These are phyloP conservation scores for Drosophila lini DNA, from an alignment of 1,140 invertebrate genomes.

Conservation along the genomic window DNA sequence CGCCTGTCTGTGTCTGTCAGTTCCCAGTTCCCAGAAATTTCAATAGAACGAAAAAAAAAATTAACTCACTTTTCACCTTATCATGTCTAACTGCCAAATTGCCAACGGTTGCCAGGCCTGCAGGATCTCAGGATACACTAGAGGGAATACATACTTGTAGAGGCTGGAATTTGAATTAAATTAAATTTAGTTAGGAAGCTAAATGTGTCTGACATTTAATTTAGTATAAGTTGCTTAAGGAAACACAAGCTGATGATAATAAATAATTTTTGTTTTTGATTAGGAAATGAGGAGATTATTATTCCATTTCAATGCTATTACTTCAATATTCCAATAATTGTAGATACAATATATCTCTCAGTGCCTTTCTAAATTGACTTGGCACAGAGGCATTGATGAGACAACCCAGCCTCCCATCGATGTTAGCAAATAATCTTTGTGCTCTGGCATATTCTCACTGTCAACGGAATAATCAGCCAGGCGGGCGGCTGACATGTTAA, in stretches of 20 bases:
- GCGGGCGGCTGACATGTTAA: slow-evolving; percentile 69
- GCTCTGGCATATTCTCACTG: slow-evolving; percentile 50
- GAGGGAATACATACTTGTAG: neutral
- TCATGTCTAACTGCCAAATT: slow-evolving; percentile 61
- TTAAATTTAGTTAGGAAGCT: neutral
- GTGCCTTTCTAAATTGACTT: slow-evolving; percentile 27
- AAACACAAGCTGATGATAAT: neutral
- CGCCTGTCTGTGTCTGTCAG: neutral
- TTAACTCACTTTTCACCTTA: slow-evolving; percentile 56
- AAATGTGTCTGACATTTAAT: neutral
- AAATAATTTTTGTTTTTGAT: neutral
- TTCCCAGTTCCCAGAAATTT: slow-evolving; percentile 35
- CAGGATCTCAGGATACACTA: slow-evolving; percentile 6
- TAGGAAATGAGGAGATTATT: no score
- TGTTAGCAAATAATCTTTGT: slow-evolving; percentile 40
- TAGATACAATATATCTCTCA: neutral
- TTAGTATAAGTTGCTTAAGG: neutral
- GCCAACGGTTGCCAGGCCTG: neutral
- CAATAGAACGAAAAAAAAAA: slow-evolving; percentile 10
- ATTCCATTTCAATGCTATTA: no score
- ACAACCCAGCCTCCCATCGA: slow-evolving; percentile 16
- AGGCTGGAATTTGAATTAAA: neutral
- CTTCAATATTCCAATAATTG: no score
- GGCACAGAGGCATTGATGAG: slow-evolving; percentile 49
- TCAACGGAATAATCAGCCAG: slow-evolving; percentile 71